These are phyloP conservation scores for Mus spretus DNA, from an alignment of 2,797 vertebrate species.

Conservation along the genomic window DNA sequence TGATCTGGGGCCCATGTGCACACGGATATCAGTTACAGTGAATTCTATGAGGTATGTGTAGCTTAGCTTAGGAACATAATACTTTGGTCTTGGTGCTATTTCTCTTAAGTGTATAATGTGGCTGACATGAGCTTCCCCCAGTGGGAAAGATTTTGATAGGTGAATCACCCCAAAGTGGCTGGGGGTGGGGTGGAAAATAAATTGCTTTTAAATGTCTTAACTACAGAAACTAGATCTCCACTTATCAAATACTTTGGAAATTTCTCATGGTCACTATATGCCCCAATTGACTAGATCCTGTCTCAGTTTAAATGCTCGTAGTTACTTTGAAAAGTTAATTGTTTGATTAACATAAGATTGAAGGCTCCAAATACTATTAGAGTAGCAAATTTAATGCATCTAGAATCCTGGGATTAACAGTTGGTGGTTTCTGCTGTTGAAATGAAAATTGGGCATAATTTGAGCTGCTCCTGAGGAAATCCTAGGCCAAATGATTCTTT, in stretches of 20 bases:
- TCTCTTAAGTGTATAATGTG: slow-evolving; percentile 67
- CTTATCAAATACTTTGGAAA: slow-evolving; percentile 84
- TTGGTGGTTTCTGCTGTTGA: slow-evolving; percentile 76
- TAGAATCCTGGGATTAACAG: slow-evolving; percentile 70
- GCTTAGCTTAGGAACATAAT: slow-evolving; percentile 83
- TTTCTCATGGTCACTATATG: slow-evolving; percentile 84
- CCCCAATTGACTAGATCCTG: slow-evolving; percentile 79
- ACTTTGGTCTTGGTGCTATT: slow-evolving; percentile 71
- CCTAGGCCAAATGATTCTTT: slow-evolving; percentile 78
- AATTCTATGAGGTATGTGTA: slow-evolving; percentile 78
- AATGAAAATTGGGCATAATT: slow-evolving; percentile 77
- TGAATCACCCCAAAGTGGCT: slow-evolving; percentile 67
- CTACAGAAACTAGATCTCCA: slow-evolving; percentile 80
- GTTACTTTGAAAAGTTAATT: slow-evolving; percentile 71
- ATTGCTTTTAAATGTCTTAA: slow-evolving; percentile 83
- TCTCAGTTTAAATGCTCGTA: slow-evolving; percentile 60
- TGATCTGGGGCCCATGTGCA: slow-evolving; percentile 78
- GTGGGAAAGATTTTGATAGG: slow-evolving; percentile 59
- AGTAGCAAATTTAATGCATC: slow-evolving; percentile 72
- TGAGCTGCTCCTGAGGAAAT: slow-evolving; percentile 75
- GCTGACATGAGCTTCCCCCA: slow-evolving; percentile 66
- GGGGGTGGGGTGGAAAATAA: neutral
- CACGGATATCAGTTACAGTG: slow-evolving; percentile 81
- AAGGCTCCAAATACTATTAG: slow-evolving; percentile 76
- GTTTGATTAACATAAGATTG: slow-evolving; percentile 73